A percentile compares a stretch with the other conserved stretches of the same genome.
These are phyloP conservation scores for Akabosia matsudoensis DNA, from an alignment of 1,140 invertebrate genomes.

Conservation along the genomic window DNA sequence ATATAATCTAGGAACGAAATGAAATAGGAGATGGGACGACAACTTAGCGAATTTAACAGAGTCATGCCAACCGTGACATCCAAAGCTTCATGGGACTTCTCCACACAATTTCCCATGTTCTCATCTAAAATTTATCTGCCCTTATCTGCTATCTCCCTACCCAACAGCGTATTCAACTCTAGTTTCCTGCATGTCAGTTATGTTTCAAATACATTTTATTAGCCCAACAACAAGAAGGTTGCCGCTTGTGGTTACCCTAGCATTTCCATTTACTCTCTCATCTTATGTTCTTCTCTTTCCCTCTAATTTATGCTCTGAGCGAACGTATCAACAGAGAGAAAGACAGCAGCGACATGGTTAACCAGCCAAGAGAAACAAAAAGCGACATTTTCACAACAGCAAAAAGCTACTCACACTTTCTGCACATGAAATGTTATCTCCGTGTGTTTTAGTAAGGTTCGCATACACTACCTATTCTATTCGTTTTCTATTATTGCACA, in stretches of 20 bases:
- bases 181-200: too few species aligned
- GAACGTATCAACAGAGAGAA: neutral
- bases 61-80: constrained; percentile 6
- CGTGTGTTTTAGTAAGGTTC: neutral
- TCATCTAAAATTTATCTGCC: constrained; percentile 8
- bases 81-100: constrained; percentile 13
- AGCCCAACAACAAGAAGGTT: too few species aligned
- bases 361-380: constrained; percentile 15
- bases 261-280: neutral
- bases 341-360: constrained; percentile 16
- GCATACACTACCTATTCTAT: neutral
- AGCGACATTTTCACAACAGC: neutral
- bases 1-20: neutral
- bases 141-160: neutral
- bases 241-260: too few species aligned
- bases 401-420: neutral
- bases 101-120: constrained; percentile 20
- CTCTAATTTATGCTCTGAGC: constrained; percentile 13
- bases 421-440: too few species aligned
- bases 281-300: constrained; percentile 4
- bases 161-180: too few species aligned
- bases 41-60: neutral
- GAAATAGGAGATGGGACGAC: neutral
- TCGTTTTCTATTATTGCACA: too few species aligned
- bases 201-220: too few species aligned